phyloP scores from a whole-genome alignment of 1,140 invertebrate species.

The Euborellia annulipes region DNA sequence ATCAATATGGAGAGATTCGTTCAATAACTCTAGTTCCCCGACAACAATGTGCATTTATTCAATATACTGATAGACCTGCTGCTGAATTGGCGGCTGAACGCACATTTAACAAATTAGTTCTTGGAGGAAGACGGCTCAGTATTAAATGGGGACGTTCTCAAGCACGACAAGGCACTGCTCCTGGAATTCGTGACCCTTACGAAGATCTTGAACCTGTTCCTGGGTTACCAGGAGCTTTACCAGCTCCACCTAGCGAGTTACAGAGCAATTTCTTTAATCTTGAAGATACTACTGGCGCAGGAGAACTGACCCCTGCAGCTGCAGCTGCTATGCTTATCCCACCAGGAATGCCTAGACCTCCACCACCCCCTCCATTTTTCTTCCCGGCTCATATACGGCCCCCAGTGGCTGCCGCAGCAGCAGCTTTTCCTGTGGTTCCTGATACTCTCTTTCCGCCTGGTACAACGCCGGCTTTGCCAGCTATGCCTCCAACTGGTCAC shows the following conservation, averaged over 20 bases:
- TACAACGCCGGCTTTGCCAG: constrained; percentile 23
- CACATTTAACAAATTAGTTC: constrained; percentile 89
- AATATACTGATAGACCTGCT: constrained; percentile 77
- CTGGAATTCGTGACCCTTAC: constrained; percentile 18
- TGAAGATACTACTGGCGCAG: constrained; percentile 22
- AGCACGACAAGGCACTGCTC: constrained; percentile 34
- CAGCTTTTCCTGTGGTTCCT: constrained; percentile 16
- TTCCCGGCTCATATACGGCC: constrained; percentile 19
- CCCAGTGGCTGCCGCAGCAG: constrained; percentile 15
- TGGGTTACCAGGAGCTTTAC: constrained; percentile 65
- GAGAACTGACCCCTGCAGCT: background rate
- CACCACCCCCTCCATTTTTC: constrained; percentile 18
- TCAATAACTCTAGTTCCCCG: constrained; percentile 79
- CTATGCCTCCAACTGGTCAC: constrained; percentile 1
- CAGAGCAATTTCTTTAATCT: constrained; percentile 74
- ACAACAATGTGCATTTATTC: constrained; percentile 96
- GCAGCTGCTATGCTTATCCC: background rate
- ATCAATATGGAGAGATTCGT: constrained; percentile 98
- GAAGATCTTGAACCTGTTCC: constrained; percentile 65
- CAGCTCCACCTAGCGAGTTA: constrained; percentile 57
- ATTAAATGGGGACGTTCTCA: constrained; percentile 96
- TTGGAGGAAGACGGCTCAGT: constrained; percentile 70
- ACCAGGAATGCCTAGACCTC: constrained; percentile 17
- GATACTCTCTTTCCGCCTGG: constrained; percentile 34
- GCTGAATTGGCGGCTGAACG: constrained; percentile 91